Conservation (phyloP, 2,113 vertebrate genomes). For the Gopherus flavomarginatus region DNA sequence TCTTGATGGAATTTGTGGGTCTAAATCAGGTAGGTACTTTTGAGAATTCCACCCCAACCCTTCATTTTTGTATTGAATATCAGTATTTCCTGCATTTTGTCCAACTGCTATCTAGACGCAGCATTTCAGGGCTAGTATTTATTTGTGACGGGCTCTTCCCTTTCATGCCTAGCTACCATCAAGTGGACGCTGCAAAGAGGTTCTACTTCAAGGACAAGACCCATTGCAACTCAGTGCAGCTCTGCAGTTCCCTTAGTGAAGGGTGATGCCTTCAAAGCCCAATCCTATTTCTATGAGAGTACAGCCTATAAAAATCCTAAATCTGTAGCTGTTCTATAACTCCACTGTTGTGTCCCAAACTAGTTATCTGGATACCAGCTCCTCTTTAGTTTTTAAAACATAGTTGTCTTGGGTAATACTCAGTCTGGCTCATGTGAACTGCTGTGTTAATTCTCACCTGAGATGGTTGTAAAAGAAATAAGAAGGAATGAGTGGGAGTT, state of each 20-base stretch:
- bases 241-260: not conserved
- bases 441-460: conserved; percentile 69
- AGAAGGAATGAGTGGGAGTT: conserved; percentile 45
- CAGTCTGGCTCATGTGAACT: conserved; percentile 62
- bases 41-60: not conserved
- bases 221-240: not conserved
- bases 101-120: not conserved
- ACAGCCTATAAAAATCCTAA: not conserved
- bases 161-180: not conserved
- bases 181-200: not conserved
- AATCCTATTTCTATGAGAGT: not conserved
- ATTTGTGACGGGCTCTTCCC: not conserved
- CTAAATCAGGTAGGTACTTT: not conserved
- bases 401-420: conserved; percentile 29
- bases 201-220: not conserved
- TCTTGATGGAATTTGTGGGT: not conserved
- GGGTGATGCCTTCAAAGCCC: not conserved
- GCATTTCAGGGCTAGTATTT: not conserved
- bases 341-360: not conserved
- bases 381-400: conserved; percentile 40
- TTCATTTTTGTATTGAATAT: not conserved
- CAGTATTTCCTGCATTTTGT: not conserved
- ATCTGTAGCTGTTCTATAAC: not conserved
- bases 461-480: conserved; percentile 55
- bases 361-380: conserved; percentile 25